Evolutionary conservation across 2,888 invertebrate species (phyloP).

Genomic region (Hemistola chrysoprasaria): DNA sequence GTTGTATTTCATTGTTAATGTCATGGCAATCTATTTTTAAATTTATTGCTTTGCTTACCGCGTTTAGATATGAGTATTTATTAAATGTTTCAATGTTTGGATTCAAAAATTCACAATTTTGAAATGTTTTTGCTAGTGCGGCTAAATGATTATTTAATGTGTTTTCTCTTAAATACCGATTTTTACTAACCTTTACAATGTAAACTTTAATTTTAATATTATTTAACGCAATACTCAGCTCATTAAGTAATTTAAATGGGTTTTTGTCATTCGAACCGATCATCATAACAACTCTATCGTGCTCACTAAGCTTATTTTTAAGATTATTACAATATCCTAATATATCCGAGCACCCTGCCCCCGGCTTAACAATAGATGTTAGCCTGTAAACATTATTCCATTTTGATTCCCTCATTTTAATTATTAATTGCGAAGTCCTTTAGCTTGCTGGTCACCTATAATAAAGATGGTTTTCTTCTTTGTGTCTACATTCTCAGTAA

Average conservation of each 20-base stretch:
- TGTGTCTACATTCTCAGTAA: no score
- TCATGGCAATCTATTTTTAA: background rate
- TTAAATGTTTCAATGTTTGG: background rate
- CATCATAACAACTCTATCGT: background rate
- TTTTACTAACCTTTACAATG: background rate
- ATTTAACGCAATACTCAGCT: background rate
- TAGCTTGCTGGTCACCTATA: no score
- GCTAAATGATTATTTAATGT: background rate
- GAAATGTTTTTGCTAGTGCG: background rate
- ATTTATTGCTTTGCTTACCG: background rate
- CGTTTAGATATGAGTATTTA: background rate
- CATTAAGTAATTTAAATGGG: background rate
- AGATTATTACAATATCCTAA: background rate
- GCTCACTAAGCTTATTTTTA: background rate
- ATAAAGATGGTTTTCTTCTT: no score
- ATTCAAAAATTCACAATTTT: background rate
- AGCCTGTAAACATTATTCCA: background rate
- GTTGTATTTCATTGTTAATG: background rate
- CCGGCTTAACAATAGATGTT: background rate
- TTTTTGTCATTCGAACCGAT: background rate
- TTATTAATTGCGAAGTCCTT: no score
- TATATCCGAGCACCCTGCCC: background rate
- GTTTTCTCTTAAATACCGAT: background rate
- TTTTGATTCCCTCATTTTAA: no score
- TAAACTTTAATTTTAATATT: background rate